Percentiles rank a stretch among this genome's conserved stretches.
Conservation (phyloP, 2,113 vertebrate species). For the Dicaeum eximium region DNA sequence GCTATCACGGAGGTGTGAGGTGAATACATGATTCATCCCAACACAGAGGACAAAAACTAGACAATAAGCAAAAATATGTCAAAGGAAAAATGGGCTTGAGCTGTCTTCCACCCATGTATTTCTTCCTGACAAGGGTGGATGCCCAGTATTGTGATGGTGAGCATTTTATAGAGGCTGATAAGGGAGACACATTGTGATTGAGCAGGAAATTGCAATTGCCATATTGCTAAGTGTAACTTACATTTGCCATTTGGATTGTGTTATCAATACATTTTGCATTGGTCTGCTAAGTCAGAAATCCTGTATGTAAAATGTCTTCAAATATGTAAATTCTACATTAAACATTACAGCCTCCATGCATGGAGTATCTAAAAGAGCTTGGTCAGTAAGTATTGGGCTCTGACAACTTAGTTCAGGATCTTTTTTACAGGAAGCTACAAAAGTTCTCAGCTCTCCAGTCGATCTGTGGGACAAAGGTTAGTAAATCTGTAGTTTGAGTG, state of each 20-base stretch:
- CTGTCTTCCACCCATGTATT: not conserved
- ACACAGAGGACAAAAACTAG: not conserved
- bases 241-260: not conserved
- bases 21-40: not conserved
- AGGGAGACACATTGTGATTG: not conserved
- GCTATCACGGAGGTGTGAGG: accelerated
- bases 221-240: not conserved
- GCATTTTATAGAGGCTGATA: not conserved
- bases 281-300: not conserved
- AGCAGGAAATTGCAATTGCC: not conserved
- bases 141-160: not conserved
- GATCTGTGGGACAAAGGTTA: not conserved
- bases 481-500: not conserved
- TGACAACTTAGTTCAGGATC: not conserved
- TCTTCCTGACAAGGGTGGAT: not conserved
- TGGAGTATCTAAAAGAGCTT: not conserved
- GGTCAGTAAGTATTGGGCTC: not conserved
- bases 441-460: not conserved
- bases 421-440: not conserved
- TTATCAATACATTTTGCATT: not conserved
- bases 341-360: not conserved
- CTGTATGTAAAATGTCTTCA: not conserved
- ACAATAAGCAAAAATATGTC: not conserved
- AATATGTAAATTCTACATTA: not conserved
- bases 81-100: not conserved